Evolutionary conservation across 2,888 invertebrate species (phyloP), one percentile per base, ranked within the genome.

Genomic region (Notodonta ziczac): DNA sequence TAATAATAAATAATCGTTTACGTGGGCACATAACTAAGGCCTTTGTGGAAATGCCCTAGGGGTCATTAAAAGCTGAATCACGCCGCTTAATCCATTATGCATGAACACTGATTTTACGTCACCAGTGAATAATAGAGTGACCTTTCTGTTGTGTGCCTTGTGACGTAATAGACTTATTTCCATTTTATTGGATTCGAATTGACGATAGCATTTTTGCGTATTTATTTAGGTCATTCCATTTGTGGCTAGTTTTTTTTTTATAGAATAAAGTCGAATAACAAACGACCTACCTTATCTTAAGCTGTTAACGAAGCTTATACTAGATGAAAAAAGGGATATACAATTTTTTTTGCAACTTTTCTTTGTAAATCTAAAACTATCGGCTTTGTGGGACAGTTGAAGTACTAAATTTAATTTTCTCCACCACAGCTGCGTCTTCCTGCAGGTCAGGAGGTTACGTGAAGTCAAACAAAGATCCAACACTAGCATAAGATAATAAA

Each of bases 61-160:
- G 73, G 79, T 78, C 82, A 81, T 84, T 84, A 83, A 80, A 70
- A 62, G 73, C 73, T 85, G 84, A 87, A 83, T 88, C 86, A 88
- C 86, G 87, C 59, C 62, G 61, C 66, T 62, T 59, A 60, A 72
- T 72, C 64, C 60, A 72, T 73, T 71, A 73, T 65, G 72, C 75
- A 76, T 70, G 64, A 71, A 68, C 60, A 62, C 57, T 67, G 70
- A 78, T 80, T 80, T 82, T 77, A 82, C 83, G 81, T 82, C 83
- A 85, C 66, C 70, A 62, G 77, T 84, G 81, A 83, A 82, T 83
- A 84, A 85, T 84, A 73, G 70, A 76, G 66, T 80, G 80, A 84
- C 85, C 82, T 88, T 88, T 80, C 65, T 59, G 48, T 77, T 73
- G 66, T 60, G 65, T 72, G 71, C 61, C 14, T 52, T 40, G 54